These are phyloP conservation scores for Tridacna crocea DNA, from an alignment of 2,888 invertebrate genomes.

Conservation along the genomic window DNA sequence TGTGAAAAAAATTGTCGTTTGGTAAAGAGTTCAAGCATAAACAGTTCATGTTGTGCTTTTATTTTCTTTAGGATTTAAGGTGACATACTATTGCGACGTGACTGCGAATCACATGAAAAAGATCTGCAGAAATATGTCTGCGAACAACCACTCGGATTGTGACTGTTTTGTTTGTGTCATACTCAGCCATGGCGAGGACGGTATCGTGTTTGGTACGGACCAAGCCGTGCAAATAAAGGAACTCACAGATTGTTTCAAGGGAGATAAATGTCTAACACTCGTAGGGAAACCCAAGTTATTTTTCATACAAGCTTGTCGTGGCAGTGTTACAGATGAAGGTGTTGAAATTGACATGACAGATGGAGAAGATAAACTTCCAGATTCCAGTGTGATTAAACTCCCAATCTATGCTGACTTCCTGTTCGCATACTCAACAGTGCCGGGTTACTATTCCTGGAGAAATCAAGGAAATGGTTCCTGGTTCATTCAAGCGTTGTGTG, in stretches of 20 bases:
- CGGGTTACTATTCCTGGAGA: constrained; percentile 83
- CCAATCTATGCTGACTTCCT: constrained; percentile 80
- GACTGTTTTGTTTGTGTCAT: constrained; percentile 65
- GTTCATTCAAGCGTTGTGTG: constrained; percentile 82
- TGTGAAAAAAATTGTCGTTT: too few species aligned
- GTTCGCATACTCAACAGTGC: constrained; percentile 82
- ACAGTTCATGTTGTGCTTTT: too few species aligned
- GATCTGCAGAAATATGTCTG: constrained; percentile 43
- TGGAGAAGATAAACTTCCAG: constrained; percentile 11
- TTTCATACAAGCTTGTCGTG: constrained; percentile 68
- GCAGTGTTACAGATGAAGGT: constrained; percentile 50
- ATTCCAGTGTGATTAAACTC: constrained; percentile 36
- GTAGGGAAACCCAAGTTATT: constrained; percentile 67
- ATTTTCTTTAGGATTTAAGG: constrained; percentile 40
- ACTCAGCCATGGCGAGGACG: constrained; percentile 63
- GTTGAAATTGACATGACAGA: constrained; percentile 48
- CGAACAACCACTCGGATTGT: constrained; percentile 41
- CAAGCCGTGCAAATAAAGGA: constrained; percentile 48
- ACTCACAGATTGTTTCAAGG: constrained; percentile 41
- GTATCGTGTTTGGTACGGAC: constrained; percentile 62
- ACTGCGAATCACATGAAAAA: constrained; percentile 32
- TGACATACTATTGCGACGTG: constrained; percentile 26
- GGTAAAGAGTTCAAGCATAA: too few species aligned
- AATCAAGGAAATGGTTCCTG: constrained; percentile 82
- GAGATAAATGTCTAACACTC: constrained; percentile 56